Evolutionary conservation across 1,140 invertebrate species (phyloP).

Genomic region (Chironomus striatipennis): DNA sequence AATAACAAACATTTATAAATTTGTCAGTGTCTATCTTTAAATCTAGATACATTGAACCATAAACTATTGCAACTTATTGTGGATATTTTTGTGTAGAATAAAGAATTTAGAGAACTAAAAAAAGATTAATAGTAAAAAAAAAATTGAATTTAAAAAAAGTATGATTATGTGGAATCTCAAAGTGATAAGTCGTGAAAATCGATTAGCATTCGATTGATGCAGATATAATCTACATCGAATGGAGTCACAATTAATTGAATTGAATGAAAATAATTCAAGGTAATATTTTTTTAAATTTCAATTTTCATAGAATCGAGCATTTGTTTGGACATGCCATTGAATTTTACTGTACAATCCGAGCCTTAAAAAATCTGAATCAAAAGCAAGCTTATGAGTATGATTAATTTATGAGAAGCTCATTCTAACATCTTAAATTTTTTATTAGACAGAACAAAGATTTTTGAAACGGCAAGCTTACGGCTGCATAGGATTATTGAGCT

Average conservation of each 20-base stretch:
- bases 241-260: constrained; percentile 1
- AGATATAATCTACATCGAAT: background rate
- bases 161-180: constrained; percentile 4
- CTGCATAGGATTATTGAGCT: background rate
- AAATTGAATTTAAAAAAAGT: background rate
- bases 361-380: no score
- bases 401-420: no score
- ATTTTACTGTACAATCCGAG: no score
- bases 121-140: background rate
- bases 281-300: no score
- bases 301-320: no score
- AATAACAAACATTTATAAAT: background rate
- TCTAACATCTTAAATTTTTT: no score
- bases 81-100: background rate
- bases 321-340: no score
- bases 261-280: constrained; percentile 17
- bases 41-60: background rate
- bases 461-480: no score
- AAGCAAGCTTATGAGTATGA: no score
- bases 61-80: background rate
- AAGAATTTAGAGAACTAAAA: background rate
- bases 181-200: background rate
- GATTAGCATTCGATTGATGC: constrained; percentile 17
- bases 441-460: no score
- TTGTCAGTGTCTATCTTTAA: background rate